Evolutionary conservation across 2,113 vertebrate species (phyloP).

Genomic region (Hylia prasina): DNA sequence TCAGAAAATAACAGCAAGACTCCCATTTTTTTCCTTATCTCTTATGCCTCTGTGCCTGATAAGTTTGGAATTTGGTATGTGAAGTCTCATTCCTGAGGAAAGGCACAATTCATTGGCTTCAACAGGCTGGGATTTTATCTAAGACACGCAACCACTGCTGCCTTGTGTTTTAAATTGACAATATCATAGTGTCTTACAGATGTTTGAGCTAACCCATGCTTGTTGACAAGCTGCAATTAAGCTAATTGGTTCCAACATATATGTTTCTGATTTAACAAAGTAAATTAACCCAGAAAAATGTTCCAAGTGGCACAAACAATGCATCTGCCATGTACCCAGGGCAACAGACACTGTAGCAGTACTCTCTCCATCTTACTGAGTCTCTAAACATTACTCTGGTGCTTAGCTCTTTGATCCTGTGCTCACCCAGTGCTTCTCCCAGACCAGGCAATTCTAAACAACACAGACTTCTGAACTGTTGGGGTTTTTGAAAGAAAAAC

Average conservation of each 20-base stretch:
- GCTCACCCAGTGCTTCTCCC: background rate
- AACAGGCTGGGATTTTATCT: background rate
- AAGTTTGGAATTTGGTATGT: conserved; percentile 21
- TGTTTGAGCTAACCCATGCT: background rate
- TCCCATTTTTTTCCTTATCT: background rate
- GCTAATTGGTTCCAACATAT: background rate
- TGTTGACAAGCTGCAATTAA: background rate
- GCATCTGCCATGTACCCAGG: background rate
- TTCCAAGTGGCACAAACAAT: background rate
- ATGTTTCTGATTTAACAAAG: background rate
- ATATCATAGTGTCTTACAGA: background rate
- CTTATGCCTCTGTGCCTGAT: background rate
- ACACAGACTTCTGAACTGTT: background rate
- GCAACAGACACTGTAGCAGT: background rate
- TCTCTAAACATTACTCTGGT: background rate
- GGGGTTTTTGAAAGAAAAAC: background rate
- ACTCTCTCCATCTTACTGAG: background rate
- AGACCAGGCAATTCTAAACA: background rate
- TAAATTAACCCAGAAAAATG: background rate
- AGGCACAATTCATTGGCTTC: background rate
- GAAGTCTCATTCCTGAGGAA: background rate
- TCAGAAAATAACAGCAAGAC: background rate
- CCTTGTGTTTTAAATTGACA: background rate
- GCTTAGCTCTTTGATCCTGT: background rate
- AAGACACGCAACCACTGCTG: background rate